phyloP scores from a whole-genome alignment of 1,140 invertebrate species.

The Cotesia typhae region DNA sequence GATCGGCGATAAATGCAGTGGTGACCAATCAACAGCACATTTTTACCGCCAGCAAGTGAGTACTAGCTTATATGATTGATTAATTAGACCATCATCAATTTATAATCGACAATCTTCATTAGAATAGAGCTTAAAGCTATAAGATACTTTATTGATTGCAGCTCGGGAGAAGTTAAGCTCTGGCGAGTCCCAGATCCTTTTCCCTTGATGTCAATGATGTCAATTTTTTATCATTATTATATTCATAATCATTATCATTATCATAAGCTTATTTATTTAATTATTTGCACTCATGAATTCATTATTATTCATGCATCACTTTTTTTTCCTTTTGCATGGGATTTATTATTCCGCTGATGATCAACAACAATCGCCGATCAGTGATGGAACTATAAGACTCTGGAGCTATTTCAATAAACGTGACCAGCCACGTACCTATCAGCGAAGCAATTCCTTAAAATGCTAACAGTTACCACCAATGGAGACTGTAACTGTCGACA shows the following conservation, averaged over 20 bases:
- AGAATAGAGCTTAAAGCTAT: constrained; percentile 3
- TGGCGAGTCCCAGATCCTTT: constrained; percentile 65
- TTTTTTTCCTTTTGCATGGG: constrained; percentile 65
- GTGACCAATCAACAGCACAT: constrained; percentile 76
- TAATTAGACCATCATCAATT: constrained; percentile 18
- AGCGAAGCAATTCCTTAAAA: constrained; percentile 63
- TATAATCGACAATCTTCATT: not conserved
- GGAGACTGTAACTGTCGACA: not conserved
- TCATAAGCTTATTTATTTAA: constrained; percentile 44
- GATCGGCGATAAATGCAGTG: constrained; percentile 79
- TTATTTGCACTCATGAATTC: constrained; percentile 36
- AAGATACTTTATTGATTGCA: constrained; percentile 59
- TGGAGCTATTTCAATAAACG: constrained; percentile 62
- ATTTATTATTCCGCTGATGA: constrained; percentile 55
- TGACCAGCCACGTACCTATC: constrained; percentile 56
- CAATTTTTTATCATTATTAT: constrained; percentile 23
- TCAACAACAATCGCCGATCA: constrained; percentile 48
- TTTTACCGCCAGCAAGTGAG: constrained; percentile 81
- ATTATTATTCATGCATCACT: constrained; percentile 54
- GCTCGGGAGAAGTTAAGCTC: constrained; percentile 66
- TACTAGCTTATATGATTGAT: constrained; percentile 33
- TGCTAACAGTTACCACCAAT: constrained; percentile 47
- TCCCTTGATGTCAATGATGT: constrained; percentile 62
- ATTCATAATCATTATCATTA: constrained; percentile 41
- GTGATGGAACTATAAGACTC: constrained; percentile 62